Percentiles rank a stretch among this genome's conserved stretches.
Conservation (phyloP, 2,888 invertebrate genomes). For the Elmis aenea region DNA sequence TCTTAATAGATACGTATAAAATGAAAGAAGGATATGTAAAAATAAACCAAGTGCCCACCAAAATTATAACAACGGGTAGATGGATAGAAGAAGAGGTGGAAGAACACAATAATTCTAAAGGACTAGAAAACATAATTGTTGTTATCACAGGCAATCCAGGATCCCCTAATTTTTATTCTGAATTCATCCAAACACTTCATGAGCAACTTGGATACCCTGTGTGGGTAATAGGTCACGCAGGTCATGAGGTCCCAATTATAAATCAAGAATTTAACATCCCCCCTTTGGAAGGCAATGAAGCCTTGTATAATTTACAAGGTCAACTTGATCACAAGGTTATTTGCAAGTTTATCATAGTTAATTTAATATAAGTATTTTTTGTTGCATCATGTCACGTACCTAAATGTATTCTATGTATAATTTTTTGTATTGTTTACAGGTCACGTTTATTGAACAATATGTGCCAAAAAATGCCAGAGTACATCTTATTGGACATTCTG, state of each 20-base stretch:
- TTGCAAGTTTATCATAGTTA: not conserved
- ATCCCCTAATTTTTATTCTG: slow-evolving; percentile 71
- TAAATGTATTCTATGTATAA: not conserved
- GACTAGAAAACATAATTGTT: too few relatives aligned
- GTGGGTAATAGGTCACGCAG: slow-evolving; percentile 78
- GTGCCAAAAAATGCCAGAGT: slow-evolving; percentile 65
- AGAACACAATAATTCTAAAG: too few relatives aligned
- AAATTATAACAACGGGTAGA: slow-evolving; percentile 66
- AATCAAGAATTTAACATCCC: slow-evolving; percentile 50
- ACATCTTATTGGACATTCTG: slow-evolving; percentile 82
- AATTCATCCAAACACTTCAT: slow-evolving; percentile 64
- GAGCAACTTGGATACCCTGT: slow-evolving; percentile 60
- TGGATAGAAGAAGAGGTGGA: slow-evolving; percentile 60
- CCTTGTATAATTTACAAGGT: slow-evolving; percentile 68
- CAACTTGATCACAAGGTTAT: slow-evolving; percentile 73
- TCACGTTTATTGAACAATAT: slow-evolving; percentile 64
- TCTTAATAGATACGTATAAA: too few relatives aligned
- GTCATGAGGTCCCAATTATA: slow-evolving; percentile 68
- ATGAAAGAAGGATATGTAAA: slow-evolving; percentile 49
- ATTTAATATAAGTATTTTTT: not conserved
- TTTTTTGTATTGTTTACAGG: slow-evolving; percentile 16
- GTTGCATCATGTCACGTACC: too few relatives aligned
- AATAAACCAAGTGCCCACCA: slow-evolving; percentile 66
- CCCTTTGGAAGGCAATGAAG: slow-evolving; percentile 50
- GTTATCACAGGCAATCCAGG: slow-evolving; percentile 89